phyloP scores from a whole-genome alignment of 2,888 invertebrate species.

The Tineola bisselliella region DNA sequence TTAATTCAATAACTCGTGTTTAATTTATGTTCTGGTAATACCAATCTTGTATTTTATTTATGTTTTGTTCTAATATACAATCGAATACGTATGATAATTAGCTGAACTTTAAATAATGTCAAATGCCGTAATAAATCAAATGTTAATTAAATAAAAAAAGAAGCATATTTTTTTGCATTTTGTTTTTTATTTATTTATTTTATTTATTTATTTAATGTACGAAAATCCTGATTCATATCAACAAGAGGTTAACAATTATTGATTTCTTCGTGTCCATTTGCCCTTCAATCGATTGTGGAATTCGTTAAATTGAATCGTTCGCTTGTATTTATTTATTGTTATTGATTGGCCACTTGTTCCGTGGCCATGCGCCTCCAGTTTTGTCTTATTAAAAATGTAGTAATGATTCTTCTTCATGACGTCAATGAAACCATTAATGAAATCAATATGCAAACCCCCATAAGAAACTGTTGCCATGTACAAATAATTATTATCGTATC shows the following conservation, averaged over 20 bases:
- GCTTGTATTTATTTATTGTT: background rate
- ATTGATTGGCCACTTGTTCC: constrained; percentile 7
- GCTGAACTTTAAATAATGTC: too few relatives aligned
- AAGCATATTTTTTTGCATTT: constrained; percentile 5
- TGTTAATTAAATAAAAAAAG: too few relatives aligned
- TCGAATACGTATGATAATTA: too few relatives aligned
- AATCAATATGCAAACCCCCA: background rate
- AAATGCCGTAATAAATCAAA: too few relatives aligned
- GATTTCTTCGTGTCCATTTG: background rate
- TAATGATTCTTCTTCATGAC: background rate
- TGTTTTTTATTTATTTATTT: too few relatives aligned
- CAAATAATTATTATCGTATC: background rate
- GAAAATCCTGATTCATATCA: background rate
- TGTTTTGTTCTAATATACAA: background rate
- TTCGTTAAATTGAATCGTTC: constrained; percentile 9
- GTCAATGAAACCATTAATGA: constrained; percentile 3
- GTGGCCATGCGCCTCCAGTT: background rate
- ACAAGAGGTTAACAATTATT: background rate
- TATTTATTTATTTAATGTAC: constrained; percentile 9
- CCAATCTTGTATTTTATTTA: background rate
- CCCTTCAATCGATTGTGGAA: constrained; percentile 9
- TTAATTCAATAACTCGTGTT: background rate
- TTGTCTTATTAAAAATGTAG: constrained; percentile 11
- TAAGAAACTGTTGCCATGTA: background rate
- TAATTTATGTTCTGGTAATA: background rate